Evolutionary conservation across 1,140 invertebrate species (phyloP).

Genomic region (Heliconius melpomene): DNA sequence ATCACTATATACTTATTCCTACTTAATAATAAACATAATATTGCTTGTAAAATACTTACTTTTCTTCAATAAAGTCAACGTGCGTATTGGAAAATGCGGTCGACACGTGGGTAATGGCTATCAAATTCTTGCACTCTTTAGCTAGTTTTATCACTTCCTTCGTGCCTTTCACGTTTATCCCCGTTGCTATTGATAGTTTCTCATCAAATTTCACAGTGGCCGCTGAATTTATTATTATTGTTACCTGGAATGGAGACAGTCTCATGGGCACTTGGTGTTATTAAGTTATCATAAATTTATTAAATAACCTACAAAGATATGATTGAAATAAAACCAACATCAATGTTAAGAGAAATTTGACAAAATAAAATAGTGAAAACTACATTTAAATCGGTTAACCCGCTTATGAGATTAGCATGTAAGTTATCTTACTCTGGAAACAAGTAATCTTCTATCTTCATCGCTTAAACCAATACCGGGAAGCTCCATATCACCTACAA

Average conservation of each 20-base stretch:
- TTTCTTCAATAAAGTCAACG: slow-evolving; percentile 83
- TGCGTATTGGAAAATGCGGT: slow-evolving; percentile 89
- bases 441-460: slow-evolving; percentile 82
- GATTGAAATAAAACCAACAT: no score
- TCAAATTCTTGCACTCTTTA: slow-evolving; percentile 81
- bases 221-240: slow-evolving; percentile 94
- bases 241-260: slow-evolving; percentile 67
- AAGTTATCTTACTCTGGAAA: slow-evolving; percentile 78
- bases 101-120: slow-evolving; percentile 87
- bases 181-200: slow-evolving; percentile 85
- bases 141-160: slow-evolving; percentile 84
- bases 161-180: slow-evolving; percentile 84
- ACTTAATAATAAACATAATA: no score
- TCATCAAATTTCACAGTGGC: slow-evolving; percentile 94
- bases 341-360: no score
- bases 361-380: no score
- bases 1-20: no score
- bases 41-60: slow-evolving; percentile 49
- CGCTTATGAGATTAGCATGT: no score
- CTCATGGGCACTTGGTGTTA: no score
- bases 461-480: slow-evolving; percentile 86
- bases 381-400: no score
- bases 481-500: slow-evolving; percentile 86
- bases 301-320: no score
- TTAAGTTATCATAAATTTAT: no score